Conservation (phyloP, 2,113 vertebrate species). For the Neodontobutis hainanensis region DNA sequence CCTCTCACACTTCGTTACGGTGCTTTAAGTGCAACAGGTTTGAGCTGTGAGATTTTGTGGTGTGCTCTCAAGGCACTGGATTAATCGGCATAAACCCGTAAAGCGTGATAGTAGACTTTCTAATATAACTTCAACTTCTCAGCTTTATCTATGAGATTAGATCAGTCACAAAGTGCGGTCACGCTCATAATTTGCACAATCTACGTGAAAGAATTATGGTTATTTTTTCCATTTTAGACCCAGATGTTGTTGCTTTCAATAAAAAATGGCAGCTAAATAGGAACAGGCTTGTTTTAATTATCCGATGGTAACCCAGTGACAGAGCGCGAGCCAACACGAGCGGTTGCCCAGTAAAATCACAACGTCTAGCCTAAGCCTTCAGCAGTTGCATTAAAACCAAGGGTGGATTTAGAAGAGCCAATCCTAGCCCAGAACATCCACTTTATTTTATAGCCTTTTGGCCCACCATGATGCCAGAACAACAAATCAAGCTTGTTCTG, state of each 20-base stretch:
- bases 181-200: constrained; percentile 34
- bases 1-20: constrained; percentile 37
- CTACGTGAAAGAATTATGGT: constrained; percentile 14
- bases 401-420: constrained; percentile 62
- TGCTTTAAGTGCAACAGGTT: constrained; percentile 29
- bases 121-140: constrained; percentile 19
- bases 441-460: constrained; percentile 51
- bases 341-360: constrained; percentile 52
- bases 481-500: constrained; percentile 20
- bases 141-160: constrained; percentile 15
- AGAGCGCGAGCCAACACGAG: constrained; percentile 43
- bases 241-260: constrained; percentile 22
- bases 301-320: constrained; percentile 47
- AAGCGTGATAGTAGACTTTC: constrained; percentile 29
- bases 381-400: constrained; percentile 54
- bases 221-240: constrained; percentile 9
- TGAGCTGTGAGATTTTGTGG: constrained; percentile 15
- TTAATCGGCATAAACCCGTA: constrained; percentile 52
- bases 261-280: constrained; percentile 55
- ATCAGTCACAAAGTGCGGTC: not conserved
- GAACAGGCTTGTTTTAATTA: constrained; percentile 62
- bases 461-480: constrained; percentile 29
- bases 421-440: constrained; percentile 60
- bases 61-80: constrained; percentile 47
- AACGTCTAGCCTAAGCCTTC: constrained; percentile 56